A percentile compares a stretch with the other conserved stretches of the same genome.
Conservation (phyloP, 1,140 invertebrate species). For the Ostrea edulis region DNA sequence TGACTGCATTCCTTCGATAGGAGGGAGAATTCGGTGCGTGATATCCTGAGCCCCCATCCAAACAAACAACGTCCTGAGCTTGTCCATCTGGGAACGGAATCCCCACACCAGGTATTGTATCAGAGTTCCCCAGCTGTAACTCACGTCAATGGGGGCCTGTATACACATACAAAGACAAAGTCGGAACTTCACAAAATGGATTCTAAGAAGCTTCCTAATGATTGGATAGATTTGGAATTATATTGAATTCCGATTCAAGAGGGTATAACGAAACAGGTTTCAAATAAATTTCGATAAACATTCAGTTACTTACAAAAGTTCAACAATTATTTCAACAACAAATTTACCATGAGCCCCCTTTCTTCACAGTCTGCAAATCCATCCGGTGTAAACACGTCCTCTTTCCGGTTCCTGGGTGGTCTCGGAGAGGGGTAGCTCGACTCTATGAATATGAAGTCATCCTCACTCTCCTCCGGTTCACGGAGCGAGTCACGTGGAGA, state of each 20-base stretch:
- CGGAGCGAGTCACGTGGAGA: not conserved
- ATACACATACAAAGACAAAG: not conserved
- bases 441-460: conserved; percentile 25
- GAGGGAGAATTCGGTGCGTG: conserved; percentile 1
- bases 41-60: conserved; percentile 50
- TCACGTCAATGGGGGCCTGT: not conserved
- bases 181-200: not conserved
- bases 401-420: conserved; percentile 43
- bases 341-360: conserved; percentile 41
- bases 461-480: conserved; percentile 15
- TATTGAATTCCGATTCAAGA: no score
- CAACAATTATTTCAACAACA: not conserved
- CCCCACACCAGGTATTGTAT: conserved; percentile 43
- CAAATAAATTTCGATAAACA: not conserved
- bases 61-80: conserved; percentile 52
- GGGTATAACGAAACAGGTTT: not conserved
- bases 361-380: conserved; percentile 40
- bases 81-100: conserved; percentile 47
- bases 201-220: no score
- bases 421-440: conserved; percentile 46
- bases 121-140: conserved; percentile 29
- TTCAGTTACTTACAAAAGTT: not conserved
- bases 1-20: conserved; percentile 30
- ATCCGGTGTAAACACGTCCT: conserved; percentile 36
- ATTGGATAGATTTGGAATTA: no score